Evolutionary conservation across 2,888 invertebrate genomes (phyloP), one percentile per base, ranked within the genome.

Genomic region (Sthenelais limicola): DNA sequence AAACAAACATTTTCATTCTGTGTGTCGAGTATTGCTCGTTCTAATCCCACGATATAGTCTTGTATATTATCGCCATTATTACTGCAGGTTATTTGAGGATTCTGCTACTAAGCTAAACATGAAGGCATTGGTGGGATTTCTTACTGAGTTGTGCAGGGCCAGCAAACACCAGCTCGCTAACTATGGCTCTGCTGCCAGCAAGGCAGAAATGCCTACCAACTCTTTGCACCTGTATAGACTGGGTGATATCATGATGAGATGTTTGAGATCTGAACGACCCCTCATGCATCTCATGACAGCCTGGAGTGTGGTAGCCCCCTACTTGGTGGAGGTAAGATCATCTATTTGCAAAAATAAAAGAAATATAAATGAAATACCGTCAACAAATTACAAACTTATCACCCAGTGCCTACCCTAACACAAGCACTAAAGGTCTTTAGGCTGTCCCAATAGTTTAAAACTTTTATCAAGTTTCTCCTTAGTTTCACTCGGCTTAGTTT

Each of bases 241-340:
- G 32, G 95, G 95, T 0, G 96, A 96, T 86, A 94, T 96, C 0
- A 93, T 96, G 80, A 89, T 97, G 76, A 93, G 94, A 80, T 94
- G 96, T 70, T 92, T 95, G 15, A 91, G 94, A 73, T 94, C 95
- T 66, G 94, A 95, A 0, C 88, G 97, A 0, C 97, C 97, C 0
- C 89, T 97, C 32, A 92, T 96, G 52, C 98, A 98, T 85, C 92
- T 96, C 69, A 94, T 98, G 92, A 93, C 94, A 79, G 92, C 90
- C 38, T 98, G 97, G 97, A 94, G 94, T 15, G 93, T 96, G 0
- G 93, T 95, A 0, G 95, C 96, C 0, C 94, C 95, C 0, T 96
- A 97, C 88, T 92, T 97, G 71, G 96, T 97, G 92, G 96, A 97
- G 91, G 94, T 93, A 80, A 85, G 86, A 15, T n/a, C n/a, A n/a